Base-by-base conservation (phyloP, 2,797 vertebrate genomes). In the Bovichtus diacanthus region DNA sequence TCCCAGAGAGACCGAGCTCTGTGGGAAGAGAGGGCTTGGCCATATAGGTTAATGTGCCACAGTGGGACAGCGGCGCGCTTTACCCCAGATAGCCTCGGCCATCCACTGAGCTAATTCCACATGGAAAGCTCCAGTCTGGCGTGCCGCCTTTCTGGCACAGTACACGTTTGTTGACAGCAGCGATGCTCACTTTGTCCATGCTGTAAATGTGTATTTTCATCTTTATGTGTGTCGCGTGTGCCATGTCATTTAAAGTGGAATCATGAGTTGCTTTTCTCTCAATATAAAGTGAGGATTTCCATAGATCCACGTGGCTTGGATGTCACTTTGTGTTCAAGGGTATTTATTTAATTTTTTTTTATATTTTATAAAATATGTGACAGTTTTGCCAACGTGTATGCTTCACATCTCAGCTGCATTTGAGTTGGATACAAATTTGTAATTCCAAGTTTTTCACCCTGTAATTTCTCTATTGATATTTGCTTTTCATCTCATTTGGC, bases 31-130 rank as follows among this genome's bases (percentile, higher is more conserved):
- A 76, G 64, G 77, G 77, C 66, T 80, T 18, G 38, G 84, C 68
- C 87, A 85, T 87, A 77, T 83, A 88, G 89, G 88, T 89, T 91
- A 92, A 91, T 91, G 86, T 86, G 83, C 54, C 88, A 78, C 89
- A 83, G 76, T 54, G 82, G 88, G 86, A 87, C 69, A 21, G 66
- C 44, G 8, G 83, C 72, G 74, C n/a, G 12, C 64, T 76, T 75
- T 74, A 85, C 83, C 82, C 83, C 71, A 44, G 79, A 87, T 60
- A 64, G 49, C 81, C 64, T 49, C 19, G n/a, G 68, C 51, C 78
- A 31, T 76, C 78, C 60, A 41, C 62, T 44, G 55, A 75, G 76
- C 83, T 34, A 46, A 83, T 78, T 83, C 87, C 78, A 86, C 67
- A 54, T 46, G 78, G 78, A 58, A 60, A 64, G 75, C 77, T 84